Evolutionary conservation across 2,113 vertebrate species (phyloP).

Genomic region (Anseranas semipalmata): DNA sequence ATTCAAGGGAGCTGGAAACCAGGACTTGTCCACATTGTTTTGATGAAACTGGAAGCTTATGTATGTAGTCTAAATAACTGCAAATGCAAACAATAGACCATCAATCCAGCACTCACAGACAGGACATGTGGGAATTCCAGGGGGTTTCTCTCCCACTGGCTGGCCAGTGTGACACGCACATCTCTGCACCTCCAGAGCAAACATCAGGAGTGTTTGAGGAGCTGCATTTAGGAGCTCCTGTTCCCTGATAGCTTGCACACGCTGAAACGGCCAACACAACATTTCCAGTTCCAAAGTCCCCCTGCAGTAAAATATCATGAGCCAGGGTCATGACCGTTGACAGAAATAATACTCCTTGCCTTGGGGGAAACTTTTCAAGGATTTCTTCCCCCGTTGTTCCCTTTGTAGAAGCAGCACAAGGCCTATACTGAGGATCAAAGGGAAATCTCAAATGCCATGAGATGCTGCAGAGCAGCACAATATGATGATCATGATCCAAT

Average conservation of each 20-base stretch:
- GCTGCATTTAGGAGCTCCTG: not conserved
- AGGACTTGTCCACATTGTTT: not conserved
- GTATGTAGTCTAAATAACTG: not conserved
- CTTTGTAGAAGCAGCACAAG: not conserved
- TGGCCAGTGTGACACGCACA: rapidly evolving
- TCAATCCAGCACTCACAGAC: not conserved
- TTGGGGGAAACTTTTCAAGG: not conserved
- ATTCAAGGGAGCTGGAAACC: not conserved
- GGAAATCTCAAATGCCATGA: not conserved
- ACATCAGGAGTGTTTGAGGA: not conserved
- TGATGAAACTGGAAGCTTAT: not conserved
- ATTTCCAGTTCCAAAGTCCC: conserved; percentile 7
- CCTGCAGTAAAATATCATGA: not conserved
- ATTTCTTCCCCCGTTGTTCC: not conserved
- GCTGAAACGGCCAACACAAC: not conserved
- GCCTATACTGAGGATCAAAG: not conserved
- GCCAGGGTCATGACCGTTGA: not conserved
- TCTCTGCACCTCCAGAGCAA: not conserved
- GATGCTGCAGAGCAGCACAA: not conserved
- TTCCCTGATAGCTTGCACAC: not conserved
- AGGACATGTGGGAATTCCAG: not conserved
- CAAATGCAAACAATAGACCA: not conserved
- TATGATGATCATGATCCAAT: not conserved
- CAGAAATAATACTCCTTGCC: conserved; percentile 12
- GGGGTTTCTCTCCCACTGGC: not conserved